Evolutionary conservation across 1,140 invertebrate genomes (phyloP), one percentile per base, ranked within the genome.

Genomic region (Colletes gigas): DNA sequence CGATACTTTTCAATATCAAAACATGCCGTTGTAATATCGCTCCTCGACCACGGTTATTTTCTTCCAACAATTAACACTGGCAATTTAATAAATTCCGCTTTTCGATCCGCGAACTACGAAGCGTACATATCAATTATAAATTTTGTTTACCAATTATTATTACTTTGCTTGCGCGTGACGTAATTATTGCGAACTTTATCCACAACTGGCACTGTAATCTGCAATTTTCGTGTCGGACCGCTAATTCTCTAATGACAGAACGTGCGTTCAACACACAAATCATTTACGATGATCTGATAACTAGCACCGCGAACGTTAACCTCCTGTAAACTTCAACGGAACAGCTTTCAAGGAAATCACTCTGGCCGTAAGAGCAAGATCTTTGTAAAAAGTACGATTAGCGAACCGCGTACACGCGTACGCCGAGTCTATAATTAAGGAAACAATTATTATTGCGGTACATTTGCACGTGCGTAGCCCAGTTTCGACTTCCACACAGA

Each of bases 391-490:
- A 68, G n/a, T 47, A 54, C 50, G 77, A 83, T 76, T 75, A 75
- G 39, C 52, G 41, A 69, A 30, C 44, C 19, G 55, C 19, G 47
- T 71, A 78, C 67, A 65, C 66, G 75, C 66, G 63, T 77, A 79
- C 82, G n/a, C 19, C 19, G 65, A 50, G 82, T 50, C 57, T 65
- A 72, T 89, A 90, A 90, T 90, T 90, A 87, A 89, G 77, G 83
- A 74, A 90, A 90, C 86, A 90, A 91, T 91, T 91, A 91, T 90
- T 78, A 86, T 90, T 90, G 89, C 90, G 90, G 90, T 91, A 91
- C 83, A 89, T 83, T 62, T 80, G 73, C 83, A 88, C 88, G 84
- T 87, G 88, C 84, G 82, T 83, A 83, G 78, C 80, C 67, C 78
- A 63, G 55, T 30, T 85, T 80, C 63, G 65, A 60, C 50, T 17